These are phyloP conservation scores for Drosophila recens DNA, from an alignment of 2,888 invertebrate genomes.

Conservation along the genomic window DNA sequence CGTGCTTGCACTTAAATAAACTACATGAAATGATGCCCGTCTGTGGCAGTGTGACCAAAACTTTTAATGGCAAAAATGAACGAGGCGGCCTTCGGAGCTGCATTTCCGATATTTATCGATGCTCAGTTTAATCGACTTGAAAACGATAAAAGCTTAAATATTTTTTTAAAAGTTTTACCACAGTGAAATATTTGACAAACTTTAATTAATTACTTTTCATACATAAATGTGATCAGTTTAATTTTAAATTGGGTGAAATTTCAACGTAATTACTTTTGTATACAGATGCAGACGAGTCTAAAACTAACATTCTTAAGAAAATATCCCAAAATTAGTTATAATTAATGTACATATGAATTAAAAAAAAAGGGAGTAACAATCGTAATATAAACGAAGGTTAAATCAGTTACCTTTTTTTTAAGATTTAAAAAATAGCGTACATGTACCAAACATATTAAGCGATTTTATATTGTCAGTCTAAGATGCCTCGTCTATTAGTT, in stretches of 20 bases:
- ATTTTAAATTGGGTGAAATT: background rate
- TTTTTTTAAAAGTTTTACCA: background rate
- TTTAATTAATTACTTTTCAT: background rate
- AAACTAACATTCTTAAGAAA: background rate
- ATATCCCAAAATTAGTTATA: background rate
- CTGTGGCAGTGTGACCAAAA: slow-evolving; percentile 39
- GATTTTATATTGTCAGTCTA: slow-evolving; percentile 15
- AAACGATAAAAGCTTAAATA: background rate
- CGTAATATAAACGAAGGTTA: background rate
- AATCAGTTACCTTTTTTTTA: slow-evolving; percentile 5
- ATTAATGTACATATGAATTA: background rate
- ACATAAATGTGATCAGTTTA: background rate
- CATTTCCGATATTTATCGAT: slow-evolving; percentile 16
- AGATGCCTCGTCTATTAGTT: background rate
- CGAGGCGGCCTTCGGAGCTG: background rate
- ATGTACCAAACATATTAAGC: slow-evolving; percentile 10
- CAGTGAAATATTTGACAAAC: background rate
- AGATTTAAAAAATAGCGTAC: slow-evolving; percentile 6
- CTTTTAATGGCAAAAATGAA: background rate
- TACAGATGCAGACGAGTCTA: too few relatives aligned
- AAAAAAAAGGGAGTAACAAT: slow-evolving; percentile 5
- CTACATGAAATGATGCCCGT: slow-evolving; percentile 10
- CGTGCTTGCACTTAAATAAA: slow-evolving; percentile 34
- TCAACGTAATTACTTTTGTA: background rate
- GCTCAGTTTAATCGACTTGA: too few relatives aligned